These are phyloP conservation scores for Callospermophilus lateralis DNA, from an alignment of 2,113 vertebrate genomes.

Conservation along the genomic window DNA sequence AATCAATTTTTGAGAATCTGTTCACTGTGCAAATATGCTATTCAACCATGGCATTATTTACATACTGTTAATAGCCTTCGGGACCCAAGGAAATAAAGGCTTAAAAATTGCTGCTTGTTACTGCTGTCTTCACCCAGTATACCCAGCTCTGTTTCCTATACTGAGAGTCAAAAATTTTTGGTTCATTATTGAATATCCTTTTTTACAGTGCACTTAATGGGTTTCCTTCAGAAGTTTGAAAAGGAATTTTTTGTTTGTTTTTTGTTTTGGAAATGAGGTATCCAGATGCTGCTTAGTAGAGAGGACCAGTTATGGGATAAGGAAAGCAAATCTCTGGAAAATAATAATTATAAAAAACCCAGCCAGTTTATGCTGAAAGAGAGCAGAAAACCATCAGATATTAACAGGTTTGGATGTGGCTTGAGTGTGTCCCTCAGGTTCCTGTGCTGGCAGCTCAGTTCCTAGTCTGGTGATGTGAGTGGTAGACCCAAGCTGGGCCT, in stretches of 20 bases:
- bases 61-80: not conserved
- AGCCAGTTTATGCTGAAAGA: not conserved
- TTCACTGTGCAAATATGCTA: slow-evolving; percentile 6
- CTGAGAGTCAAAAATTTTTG: not conserved
- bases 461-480: not conserved
- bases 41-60: not conserved
- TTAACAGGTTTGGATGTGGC: not conserved
- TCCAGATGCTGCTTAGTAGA: not conserved
- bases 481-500: too few species aligned
- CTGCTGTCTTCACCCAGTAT: not conserved
- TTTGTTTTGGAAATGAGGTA: too few species aligned
- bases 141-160: not conserved
- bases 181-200: not conserved
- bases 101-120: not conserved
- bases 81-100: not conserved
- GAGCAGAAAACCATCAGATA: not conserved
- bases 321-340: not conserved
- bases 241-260: not conserved
- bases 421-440: not conserved
- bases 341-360: not conserved
- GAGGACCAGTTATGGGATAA: not conserved
- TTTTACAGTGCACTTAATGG: not conserved
- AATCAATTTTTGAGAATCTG: slow-evolving; percentile 6
- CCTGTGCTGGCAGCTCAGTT: not conserved
- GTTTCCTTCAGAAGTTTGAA: not conserved